A percentile compares a stretch with the other conserved stretches of the same genome.
phyloP scores from a whole-genome alignment of 35 echinoderm and acorn worm genomes.

The Ophiothrix spiculata region DNA sequence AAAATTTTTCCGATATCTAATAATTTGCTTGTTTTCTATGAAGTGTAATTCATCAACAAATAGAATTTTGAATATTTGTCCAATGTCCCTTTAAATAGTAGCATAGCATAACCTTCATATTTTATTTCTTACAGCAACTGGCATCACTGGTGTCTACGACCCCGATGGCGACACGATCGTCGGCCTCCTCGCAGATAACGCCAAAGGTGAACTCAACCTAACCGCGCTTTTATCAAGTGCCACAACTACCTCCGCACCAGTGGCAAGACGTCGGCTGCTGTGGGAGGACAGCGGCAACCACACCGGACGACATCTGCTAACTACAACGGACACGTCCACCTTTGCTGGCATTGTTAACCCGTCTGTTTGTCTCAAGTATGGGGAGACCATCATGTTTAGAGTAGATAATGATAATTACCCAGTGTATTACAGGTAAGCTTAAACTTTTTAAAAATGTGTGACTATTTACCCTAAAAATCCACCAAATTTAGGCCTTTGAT shows the following conservation, averaged over 20 bases:
- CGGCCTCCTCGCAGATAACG: conserved; percentile 46
- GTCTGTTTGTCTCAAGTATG: conserved; percentile 88
- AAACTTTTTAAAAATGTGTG: too few species aligned
- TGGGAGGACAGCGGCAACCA: conserved; percentile 38
- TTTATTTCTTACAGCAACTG: conserved; percentile 23
- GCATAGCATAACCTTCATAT: too few species aligned
- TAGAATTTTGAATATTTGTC: too few species aligned
- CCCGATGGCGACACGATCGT: conserved; percentile 48
- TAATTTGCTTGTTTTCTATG: too few species aligned
- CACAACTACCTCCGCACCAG: background rate
- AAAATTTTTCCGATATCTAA: too few species aligned
- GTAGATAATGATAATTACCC: conserved; percentile 97
- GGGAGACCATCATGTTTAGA: conserved; percentile 89
- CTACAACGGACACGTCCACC: conserved; percentile 26
- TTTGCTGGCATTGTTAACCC: conserved; percentile 77
- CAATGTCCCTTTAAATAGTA: too few species aligned
- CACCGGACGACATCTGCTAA: conserved; percentile 51
- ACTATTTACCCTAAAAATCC: too few species aligned
- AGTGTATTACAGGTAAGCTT: conserved; percentile 83
- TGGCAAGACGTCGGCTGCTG: conserved; percentile 24
- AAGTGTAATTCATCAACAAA: too few species aligned
- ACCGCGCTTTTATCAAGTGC: conserved; percentile 1
- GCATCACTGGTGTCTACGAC: conserved; percentile 79
- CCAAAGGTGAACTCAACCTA: conserved; percentile 65
- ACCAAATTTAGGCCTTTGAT: too few species aligned